Conservation (phyloP, 2,888 invertebrate species). For the Drosophila rubida region DNA sequence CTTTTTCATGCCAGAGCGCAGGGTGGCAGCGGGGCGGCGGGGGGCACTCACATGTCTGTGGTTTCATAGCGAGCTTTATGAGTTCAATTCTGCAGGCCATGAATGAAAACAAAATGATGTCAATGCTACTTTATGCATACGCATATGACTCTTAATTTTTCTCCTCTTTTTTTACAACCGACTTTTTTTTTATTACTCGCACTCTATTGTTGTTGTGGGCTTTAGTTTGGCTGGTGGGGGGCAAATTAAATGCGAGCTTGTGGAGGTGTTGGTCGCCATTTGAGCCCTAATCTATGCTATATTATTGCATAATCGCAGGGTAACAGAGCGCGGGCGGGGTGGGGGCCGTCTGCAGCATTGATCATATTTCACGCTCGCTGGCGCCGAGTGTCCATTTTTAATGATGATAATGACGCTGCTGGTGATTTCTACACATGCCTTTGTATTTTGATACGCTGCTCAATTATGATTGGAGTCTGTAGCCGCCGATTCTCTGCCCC, state of each 20-base stretch:
- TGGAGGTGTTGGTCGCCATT: constrained; percentile 43
- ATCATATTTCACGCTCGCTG: constrained; percentile 79
- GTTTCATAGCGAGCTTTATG: constrained; percentile 69
- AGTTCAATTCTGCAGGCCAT: constrained; percentile 56
- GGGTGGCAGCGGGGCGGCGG: background rate
- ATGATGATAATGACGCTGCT: constrained; percentile 61
- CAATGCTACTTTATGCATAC: constrained; percentile 77
- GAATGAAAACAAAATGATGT: constrained; percentile 78
- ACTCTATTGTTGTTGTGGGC: background rate
- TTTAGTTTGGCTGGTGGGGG: background rate
- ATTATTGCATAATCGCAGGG: constrained; percentile 67
- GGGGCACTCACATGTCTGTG: constrained; percentile 4
- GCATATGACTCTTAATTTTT: constrained; percentile 37
- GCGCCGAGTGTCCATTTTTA: constrained; percentile 71
- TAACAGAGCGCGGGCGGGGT: background rate
- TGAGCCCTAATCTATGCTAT: constrained; percentile 54
- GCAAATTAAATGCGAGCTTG: constrained; percentile 23
- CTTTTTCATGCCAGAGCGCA: background rate
- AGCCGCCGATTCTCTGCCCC: too few species aligned
- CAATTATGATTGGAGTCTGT: constrained; percentile 75
- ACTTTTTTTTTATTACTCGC: background rate
- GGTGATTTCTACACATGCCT: constrained; percentile 53
- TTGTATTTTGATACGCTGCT: constrained; percentile 60
- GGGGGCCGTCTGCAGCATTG: constrained; percentile 45
- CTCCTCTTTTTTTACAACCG: constrained; percentile 10